Percentiles rank a stretch among this genome's conserved stretches.
phyloP scores from a whole-genome alignment of 2,888 invertebrate species.

The Nemotelus pantherinus region DNA sequence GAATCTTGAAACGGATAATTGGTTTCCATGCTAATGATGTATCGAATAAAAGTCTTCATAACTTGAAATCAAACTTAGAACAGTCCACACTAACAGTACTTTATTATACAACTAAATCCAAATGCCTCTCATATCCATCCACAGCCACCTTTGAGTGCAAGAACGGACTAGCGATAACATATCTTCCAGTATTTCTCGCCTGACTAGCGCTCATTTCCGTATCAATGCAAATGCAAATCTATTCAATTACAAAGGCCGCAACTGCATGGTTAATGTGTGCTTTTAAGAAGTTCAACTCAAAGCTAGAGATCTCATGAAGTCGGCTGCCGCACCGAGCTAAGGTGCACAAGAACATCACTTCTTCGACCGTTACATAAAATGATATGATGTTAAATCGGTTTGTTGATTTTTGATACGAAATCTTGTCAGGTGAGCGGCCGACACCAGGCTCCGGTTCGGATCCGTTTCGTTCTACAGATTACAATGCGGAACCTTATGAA shows the following conservation, averaged over 20 bases:
- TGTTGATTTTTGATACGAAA: neutral
- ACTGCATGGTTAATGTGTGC: neutral
- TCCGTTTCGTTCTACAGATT: neutral
- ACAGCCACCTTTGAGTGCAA: too few relatives aligned
- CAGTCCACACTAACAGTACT: too few relatives aligned
- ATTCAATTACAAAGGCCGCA: neutral
- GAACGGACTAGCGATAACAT: neutral
- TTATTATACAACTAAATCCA: too few relatives aligned
- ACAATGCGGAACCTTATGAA: neutral
- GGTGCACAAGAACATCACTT: neutral
- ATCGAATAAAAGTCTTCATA: too few relatives aligned
- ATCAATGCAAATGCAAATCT: neutral
- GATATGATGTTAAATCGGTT: neutral
- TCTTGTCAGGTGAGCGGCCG: neutral
- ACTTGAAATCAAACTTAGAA: too few relatives aligned
- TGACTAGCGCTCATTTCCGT: conserved; percentile 8
- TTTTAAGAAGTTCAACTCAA: neutral
- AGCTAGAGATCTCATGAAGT: neutral
- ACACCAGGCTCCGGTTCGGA: neutral
- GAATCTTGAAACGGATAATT: too few relatives aligned
- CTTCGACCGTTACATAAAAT: conserved; percentile 1
- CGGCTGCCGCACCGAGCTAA: neutral
- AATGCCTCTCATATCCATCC: too few relatives aligned
- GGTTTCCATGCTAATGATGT: too few relatives aligned
- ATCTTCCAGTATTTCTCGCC: neutral